phyloP scores from a whole-genome alignment of 2,888 invertebrate genomes.

The Cordylochernes scorpioides region DNA sequence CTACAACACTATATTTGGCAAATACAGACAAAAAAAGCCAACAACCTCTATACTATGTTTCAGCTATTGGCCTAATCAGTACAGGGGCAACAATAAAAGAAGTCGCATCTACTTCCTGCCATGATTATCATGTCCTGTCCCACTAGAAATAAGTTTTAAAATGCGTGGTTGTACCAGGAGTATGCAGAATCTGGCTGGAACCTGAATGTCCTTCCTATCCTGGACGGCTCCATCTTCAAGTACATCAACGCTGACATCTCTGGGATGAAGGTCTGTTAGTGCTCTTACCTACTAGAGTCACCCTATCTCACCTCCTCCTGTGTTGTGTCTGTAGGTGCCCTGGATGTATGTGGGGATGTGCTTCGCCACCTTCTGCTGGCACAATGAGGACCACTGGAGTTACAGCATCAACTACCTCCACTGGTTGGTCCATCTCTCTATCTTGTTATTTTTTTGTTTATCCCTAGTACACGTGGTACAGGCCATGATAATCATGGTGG shows the following conservation, averaged over 20 bases:
- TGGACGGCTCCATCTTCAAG: slow-evolving; percentile 75
- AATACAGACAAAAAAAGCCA: too few species aligned
- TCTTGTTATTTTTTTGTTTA: too few species aligned
- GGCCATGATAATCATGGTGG: too few species aligned
- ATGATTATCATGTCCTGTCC: too few species aligned
- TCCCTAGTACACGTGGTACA: too few species aligned
- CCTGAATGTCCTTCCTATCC: slow-evolving; percentile 79
- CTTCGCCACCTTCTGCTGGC: slow-evolving; percentile 98
- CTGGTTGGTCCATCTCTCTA: slow-evolving; percentile 33
- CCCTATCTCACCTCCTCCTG: neutral
- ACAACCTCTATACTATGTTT: too few species aligned
- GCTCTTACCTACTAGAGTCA: slow-evolving; percentile 36
- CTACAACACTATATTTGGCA: too few species aligned
- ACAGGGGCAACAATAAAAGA: too few species aligned
- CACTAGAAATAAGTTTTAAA: too few species aligned
- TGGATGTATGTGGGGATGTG: slow-evolving; percentile 99
- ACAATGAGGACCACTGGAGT: slow-evolving; percentile 99
- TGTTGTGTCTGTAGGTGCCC: slow-evolving; percentile 31
- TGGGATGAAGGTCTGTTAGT: slow-evolving; percentile 52
- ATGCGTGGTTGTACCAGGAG: slow-evolving; percentile 29
- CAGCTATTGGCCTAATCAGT: too few species aligned
- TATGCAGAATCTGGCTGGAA: slow-evolving; percentile 90
- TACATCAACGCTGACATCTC: slow-evolving; percentile 94
- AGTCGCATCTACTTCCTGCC: too few species aligned
- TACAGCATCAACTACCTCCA: slow-evolving; percentile 99